Evolutionary conservation across 2,888 invertebrate genomes (phyloP), one percentile per base, ranked within the genome.

Genomic region (Ariolimax columbianus): DNA sequence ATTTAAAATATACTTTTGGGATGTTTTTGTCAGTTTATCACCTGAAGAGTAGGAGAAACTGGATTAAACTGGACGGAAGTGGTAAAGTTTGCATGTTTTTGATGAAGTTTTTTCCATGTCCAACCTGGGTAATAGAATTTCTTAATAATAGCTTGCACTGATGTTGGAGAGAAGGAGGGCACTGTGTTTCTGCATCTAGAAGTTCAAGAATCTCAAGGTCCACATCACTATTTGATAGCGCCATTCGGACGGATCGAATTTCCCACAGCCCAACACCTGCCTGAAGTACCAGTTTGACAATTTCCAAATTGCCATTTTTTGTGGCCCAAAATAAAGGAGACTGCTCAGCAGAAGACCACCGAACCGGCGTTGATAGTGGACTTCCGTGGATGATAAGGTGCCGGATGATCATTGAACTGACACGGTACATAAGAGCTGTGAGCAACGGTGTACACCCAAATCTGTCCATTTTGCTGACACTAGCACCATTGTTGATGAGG

Each of bases 391-490:
- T 88, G 40, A 92, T 91, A 75, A 92, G 89, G 86, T 89, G 90
- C 86, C 91, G 91, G 47, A 91, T 89, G 75, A 92, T 91, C 85
- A 91, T 90, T 83, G 92, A 91, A 83, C 91, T 91, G 70, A 91
- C 91, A 80, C 91, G 88, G 86, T 91, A 92, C 90, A 91, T 91
- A 87, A 91, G 89, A 33, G 91, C 91, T 40, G 91, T 89, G 38
- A 92, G 88, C 30, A 93, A 88, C 19, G 93, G 92, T n/a, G 92
- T 91, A 86, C 93, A 92, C 51, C 91, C 90, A 86, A 92, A 93
- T 73, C 90, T 89, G 82, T 93, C 93, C 59, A 91, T 90, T 84
- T 91, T 91, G 89, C 93, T 92, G 30, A 92, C 91, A 89, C 91
- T 91, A 88, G 92, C 92, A 89, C 92, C 91, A 87, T 91, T 91